phyloP scores from a whole-genome alignment of 2,888 invertebrate species.

The Cantharis rufa region DNA sequence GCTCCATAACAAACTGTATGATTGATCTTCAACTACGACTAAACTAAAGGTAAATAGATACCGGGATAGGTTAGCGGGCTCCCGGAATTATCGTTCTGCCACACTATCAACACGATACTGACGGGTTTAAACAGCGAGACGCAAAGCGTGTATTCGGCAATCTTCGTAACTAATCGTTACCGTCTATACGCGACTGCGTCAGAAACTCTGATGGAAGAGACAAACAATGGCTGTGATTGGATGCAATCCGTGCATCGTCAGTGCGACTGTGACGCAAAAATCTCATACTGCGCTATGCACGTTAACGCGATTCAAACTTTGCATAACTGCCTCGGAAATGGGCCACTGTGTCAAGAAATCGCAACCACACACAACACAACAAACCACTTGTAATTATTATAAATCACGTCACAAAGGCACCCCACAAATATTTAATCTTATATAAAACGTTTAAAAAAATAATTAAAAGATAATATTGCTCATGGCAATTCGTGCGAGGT shows the following conservation, averaged over 20 bases:
- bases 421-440: background rate
- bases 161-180: conserved; percentile 57
- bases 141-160: conserved; percentile 46
- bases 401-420: background rate
- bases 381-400: background rate
- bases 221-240: conserved; percentile 57
- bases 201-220: conserved; percentile 47
- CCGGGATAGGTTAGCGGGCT: conserved; percentile 63
- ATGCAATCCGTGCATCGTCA: conserved; percentile 55
- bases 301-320: conserved; percentile 25
- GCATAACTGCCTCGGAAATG: conserved; percentile 22
- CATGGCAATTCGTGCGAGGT: background rate
- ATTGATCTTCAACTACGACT: conserved; percentile 56
- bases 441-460: background rate
- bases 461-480: background rate
- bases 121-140: conserved; percentile 54
- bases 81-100: conserved; percentile 66
- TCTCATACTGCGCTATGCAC: conserved; percentile 30
- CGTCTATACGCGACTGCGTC: conserved; percentile 46
- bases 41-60: conserved; percentile 57
- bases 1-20: conserved; percentile 63
- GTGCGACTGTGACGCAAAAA: conserved; percentile 49
- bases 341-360: conserved; percentile 30
- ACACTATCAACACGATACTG: conserved; percentile 74
- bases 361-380: conserved; percentile 5